A percentile compares a stretch with the other conserved stretches of the same genome.
Conservation (phyloP, 2,888 invertebrate genomes). For the Trichopoda pennipes region DNA sequence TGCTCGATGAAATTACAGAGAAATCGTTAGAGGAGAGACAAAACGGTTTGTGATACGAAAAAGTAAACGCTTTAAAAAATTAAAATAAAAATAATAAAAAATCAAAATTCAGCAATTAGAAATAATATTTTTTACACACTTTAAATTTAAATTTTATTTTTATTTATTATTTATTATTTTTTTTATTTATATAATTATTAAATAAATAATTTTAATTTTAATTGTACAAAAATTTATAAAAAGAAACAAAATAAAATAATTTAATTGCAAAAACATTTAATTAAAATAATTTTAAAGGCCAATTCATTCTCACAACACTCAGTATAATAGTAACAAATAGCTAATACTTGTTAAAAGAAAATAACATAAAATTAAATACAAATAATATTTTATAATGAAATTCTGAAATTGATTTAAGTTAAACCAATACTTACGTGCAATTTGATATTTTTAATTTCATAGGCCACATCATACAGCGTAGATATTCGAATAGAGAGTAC, state of each 20-base stretch:
- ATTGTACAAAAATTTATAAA: constrained; percentile 59
- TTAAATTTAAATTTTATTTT: constrained; percentile 18
- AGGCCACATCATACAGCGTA: constrained; percentile 48
- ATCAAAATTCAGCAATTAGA: constrained; percentile 46
- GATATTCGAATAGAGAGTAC: constrained; percentile 52
- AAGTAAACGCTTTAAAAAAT: constrained; percentile 23
- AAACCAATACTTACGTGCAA: constrained; percentile 50
- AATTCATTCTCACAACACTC: constrained; percentile 42
- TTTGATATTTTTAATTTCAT: constrained; percentile 5
- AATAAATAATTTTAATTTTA: constrained; percentile 19
- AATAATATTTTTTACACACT: constrained; percentile 36
- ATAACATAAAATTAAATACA: constrained; percentile 58
- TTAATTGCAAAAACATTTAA: constrained; percentile 22
- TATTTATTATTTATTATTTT: not conserved
- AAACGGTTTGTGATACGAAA: too few species aligned
- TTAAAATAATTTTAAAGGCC: constrained; percentile 30
- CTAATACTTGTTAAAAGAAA: constrained; percentile 21
- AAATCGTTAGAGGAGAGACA: too few species aligned
- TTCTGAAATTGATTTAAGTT: constrained; percentile 49
- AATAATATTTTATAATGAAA: constrained; percentile 53
- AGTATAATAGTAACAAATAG: constrained; percentile 33
- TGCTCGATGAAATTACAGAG: too few species aligned
- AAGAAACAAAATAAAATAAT: constrained; percentile 25
- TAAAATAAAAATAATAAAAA: constrained; percentile 19
- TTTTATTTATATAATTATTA: constrained; percentile 5